Percentiles rank a stretch among this genome's conserved stretches.
phyloP scores from a whole-genome alignment of 1,140 invertebrate species.

The Pinna nobilis region DNA sequence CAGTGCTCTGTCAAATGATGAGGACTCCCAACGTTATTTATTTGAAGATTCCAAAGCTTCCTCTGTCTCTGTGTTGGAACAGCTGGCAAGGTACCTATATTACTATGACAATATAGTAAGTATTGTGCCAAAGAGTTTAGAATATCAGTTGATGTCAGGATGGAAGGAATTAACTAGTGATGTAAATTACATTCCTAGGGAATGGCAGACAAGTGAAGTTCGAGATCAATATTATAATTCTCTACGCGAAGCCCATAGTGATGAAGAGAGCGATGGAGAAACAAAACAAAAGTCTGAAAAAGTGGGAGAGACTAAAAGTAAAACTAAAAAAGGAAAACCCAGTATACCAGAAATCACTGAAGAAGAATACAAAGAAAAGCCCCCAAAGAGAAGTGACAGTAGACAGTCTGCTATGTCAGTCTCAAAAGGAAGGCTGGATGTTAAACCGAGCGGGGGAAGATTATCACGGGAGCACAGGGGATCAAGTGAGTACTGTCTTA shows the following conservation, averaged over 20 bases:
- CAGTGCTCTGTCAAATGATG: conserved; percentile 64
- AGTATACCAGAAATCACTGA: conserved; percentile 57
- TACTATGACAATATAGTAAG: conserved; percentile 61
- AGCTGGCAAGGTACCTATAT: conserved; percentile 65
- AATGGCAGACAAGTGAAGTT: conserved; percentile 67
- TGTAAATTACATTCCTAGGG: conserved; percentile 59
- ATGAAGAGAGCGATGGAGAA: conserved; percentile 52
- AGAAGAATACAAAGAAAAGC: conserved; percentile 39
- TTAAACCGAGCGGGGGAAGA: conserved; percentile 9
- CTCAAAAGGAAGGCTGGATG: conserved; percentile 23
- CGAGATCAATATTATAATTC: conserved; percentile 56
- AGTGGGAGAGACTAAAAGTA: conserved; percentile 3
- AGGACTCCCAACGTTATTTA: conserved; percentile 67
- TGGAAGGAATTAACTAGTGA: conserved; percentile 67
- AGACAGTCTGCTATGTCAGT: conserved; percentile 46
- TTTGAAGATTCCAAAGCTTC: conserved; percentile 67
- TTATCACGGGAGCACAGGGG: conserved; percentile 35
- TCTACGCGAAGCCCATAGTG: conserved; percentile 45
- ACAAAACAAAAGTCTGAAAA: conserved; percentile 18
- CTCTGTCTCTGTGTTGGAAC: conserved; percentile 55
- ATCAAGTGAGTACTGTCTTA: conserved; percentile 43
- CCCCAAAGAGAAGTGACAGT: conserved; percentile 45
- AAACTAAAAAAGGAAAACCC: conserved; percentile 30
- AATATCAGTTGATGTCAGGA: conserved; percentile 64
- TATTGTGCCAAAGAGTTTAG: conserved; percentile 65